Evolutionary conservation across 2,797 vertebrate species (phyloP), one percentile per base, ranked within the genome.

Genomic region (Hoplostethus atlanticus): DNA sequence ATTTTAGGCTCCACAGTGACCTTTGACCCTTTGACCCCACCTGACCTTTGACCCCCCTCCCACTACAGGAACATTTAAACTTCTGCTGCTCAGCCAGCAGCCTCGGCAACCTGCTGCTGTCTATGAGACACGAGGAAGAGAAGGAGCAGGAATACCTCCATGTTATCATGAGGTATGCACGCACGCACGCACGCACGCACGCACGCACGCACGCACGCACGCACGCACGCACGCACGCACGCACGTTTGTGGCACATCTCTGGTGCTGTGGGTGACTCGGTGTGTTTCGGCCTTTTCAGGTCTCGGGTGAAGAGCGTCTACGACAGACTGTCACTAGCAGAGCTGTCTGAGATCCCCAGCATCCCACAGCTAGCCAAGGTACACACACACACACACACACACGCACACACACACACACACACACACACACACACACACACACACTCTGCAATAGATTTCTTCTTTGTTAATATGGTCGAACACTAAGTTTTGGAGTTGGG

Each of bases 331-430:
- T 95, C 95, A 17, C 95, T 98, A 84, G 91, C 95, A 25, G 97
- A 96, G 79, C 91, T 97, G 86, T 95, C 94, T 0, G 96, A 98
- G 73, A 97, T 97, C 76, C 97, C 97, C 74, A 99, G 97, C 0
- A 94, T 98, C 16, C 94, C 97, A 9, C 96, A 98, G 90, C 95
- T 98, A 87, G 96, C 96, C 50, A 98, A 97, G 96, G 97, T 97
- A 61, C 64, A 17, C 57, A 46, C 50, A 73, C 25, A 64, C 47
- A 11, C 69, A 47, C 28, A n/a, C 46, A 9, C 44, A 53, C 52
- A 53, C 50, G 48, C 69, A 40, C 40, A 62, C 51, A 51, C 47
- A 66, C 62, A 48, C 53, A 64, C 52, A 64, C 28, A 16, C 50
- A 57, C 47, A 53, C 66, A 68, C 46, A 44, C n/a, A 17, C 15